Conservation (phyloP, 2,888 invertebrate species). For the Caenorhabditis angaria region DNA sequence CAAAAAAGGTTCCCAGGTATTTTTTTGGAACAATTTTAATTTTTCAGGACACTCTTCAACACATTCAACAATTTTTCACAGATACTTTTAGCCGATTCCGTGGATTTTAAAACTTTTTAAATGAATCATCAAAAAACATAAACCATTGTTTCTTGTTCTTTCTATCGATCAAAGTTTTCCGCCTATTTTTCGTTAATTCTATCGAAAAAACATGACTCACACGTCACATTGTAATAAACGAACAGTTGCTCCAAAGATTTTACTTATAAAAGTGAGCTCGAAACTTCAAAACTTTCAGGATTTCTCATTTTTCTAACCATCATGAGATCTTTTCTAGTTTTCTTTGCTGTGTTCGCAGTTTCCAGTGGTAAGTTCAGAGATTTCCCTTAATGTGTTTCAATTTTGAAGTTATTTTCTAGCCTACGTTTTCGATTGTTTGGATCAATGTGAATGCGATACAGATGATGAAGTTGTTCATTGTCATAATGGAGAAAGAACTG, state of each 20-base stretch:
- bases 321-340: background rate
- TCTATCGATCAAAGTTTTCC: too few relatives aligned
- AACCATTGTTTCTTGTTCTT: too few relatives aligned
- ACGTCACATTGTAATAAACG: too few relatives aligned
- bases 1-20: too few relatives aligned
- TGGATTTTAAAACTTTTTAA: constrained; percentile 34
- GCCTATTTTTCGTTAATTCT: too few relatives aligned
- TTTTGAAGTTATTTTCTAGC: constrained; percentile 29
- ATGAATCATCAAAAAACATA: constrained; percentile 8
- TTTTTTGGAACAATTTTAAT: too few relatives aligned
- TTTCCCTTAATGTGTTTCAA: background rate
- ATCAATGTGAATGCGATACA: constrained; percentile 65
- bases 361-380: background rate
- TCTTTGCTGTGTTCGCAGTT: background rate
- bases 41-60: constrained; percentile 39
- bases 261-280: background rate
- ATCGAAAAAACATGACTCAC: too few relatives aligned
- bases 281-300: background rate
- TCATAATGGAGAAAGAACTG: constrained; percentile 60
- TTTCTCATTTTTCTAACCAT: background rate
- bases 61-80: constrained; percentile 46
- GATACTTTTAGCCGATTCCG: constrained; percentile 43
- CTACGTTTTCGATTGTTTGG: constrained; percentile 64
- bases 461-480: constrained; percentile 67
- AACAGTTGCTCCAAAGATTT: too few relatives aligned